These are phyloP conservation scores for Pandion haliaetus DNA, from an alignment of 2,113 vertebrate species.

Conservation along the genomic window DNA sequence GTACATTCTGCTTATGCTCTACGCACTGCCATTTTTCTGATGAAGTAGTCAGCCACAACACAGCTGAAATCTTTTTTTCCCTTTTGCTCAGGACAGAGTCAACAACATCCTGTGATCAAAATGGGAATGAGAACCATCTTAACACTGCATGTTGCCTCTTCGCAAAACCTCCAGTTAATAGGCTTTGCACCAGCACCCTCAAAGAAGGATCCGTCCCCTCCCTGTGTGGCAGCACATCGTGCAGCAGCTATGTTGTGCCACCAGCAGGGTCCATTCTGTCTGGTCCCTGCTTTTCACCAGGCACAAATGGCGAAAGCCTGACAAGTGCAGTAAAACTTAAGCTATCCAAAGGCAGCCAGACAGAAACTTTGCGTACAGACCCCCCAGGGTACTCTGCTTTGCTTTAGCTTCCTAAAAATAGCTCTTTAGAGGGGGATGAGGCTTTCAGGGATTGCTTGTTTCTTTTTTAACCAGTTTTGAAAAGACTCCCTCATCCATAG, in stretches of 20 bases:
- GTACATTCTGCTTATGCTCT: no score
- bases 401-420: slow-evolving; percentile 8
- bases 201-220: background rate
- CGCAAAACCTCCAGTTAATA: no score
- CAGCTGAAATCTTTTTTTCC: no score
- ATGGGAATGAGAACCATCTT: no score
- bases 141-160: no score
- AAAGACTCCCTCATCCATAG: background rate
- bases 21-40: no score
- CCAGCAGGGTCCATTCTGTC: rapidly evolving
- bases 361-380: background rate
- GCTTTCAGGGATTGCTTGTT: background rate
- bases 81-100: no score
- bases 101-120: no score
- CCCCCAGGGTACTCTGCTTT: background rate
- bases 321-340: background rate
- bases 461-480: background rate
- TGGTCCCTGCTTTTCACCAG: background rate
- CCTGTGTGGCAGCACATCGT: background rate
- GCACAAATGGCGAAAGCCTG: background rate
- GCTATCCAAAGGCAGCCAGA: background rate
- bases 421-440: background rate
- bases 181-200: background rate
- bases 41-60: no score
- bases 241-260: background rate